A percentile compares a stretch with the other conserved stretches of the same genome.
These are phyloP conservation scores for Gandaritis pyraliata DNA, from an alignment of 2,888 invertebrate species.

Conservation along the genomic window DNA sequence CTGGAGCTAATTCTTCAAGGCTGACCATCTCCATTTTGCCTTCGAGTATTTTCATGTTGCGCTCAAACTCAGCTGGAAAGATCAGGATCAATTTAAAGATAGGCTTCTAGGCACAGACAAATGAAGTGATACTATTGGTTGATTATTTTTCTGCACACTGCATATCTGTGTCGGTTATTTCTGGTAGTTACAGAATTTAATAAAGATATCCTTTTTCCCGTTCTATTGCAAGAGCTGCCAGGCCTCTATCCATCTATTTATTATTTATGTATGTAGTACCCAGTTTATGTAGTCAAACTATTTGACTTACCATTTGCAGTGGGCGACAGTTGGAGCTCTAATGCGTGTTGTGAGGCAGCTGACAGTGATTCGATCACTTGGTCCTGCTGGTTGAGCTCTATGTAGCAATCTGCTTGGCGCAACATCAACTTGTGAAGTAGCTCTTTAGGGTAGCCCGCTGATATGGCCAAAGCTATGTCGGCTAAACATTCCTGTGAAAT, in stretches of 20 bases:
- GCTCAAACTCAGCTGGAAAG: constrained; percentile 67
- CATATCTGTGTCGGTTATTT: no score
- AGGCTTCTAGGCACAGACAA: no score
- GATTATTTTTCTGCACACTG: no score
- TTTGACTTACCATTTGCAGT: constrained; percentile 44
- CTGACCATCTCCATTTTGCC: constrained; percentile 53
- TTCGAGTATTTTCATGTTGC: constrained; percentile 60
- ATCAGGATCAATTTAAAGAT: background rate
- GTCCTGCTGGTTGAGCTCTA: constrained; percentile 74
- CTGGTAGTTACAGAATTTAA: no score
- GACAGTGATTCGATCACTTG: constrained; percentile 63
- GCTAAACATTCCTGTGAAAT: constrained; percentile 83
- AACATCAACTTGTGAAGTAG: constrained; percentile 87
- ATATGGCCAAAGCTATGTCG: constrained; percentile 86
- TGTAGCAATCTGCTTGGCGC: constrained; percentile 86
- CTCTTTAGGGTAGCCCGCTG: constrained; percentile 85
- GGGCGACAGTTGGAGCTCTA: constrained; percentile 46
- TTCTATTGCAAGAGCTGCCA: background rate
- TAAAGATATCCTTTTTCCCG: no score
- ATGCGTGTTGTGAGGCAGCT: constrained; percentile 53
- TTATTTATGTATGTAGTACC: background rate
- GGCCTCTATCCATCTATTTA: background rate
- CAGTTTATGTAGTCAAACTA: no score
- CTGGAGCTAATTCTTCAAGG: constrained; percentile 36
- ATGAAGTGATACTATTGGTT: no score